Base-by-base conservation (phyloP, 37 sponge, comb jelly and placozoan genomes). In the Beroe ovata region DNA sequence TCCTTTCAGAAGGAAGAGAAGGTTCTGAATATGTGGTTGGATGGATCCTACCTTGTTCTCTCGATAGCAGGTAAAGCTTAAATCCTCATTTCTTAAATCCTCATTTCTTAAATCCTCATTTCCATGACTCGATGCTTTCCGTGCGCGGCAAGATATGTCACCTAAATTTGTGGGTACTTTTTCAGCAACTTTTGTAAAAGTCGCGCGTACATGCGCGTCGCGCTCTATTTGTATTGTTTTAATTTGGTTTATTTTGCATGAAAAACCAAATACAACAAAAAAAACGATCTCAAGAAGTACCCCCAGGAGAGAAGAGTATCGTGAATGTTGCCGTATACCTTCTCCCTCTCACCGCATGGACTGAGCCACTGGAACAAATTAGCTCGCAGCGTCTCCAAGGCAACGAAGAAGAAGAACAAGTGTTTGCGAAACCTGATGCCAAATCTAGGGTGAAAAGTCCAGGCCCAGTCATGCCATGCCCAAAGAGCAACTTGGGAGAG, bases 121-220 rank as follows among this genome's bases (percentile, higher is more conserved):
- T n/a, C n/a, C n/a, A n/a, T n/a, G n/a, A n/a, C n/a, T n/a, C n/a
- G n/a, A n/a, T n/a, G n/a, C n/a, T n/a, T n/a, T n/a, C n/a, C n/a
- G n/a, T n/a, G n/a, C n/a, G n/a, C n/a, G n/a, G n/a, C n/a, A n/a
- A n/a, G n/a, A n/a, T n/a, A n/a, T n/a, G n/a, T n/a, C n/a, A n/a
- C n/a, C n/a, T n/a, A n/a, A n/a, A n/a, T n/a, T n/a, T n/a, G 18
- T 77, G 84, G 39, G 84, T 77, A 77, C 84, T 77, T 40, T 77
- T 38, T 77, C 28, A 77, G 84, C 38, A 20, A 42, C 47, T 30
- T 77, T 42, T 77, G 26, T 77, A 25, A 77, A 25, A 77, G n/a
- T 77, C 63, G 63, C 63, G 63, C 63, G 29, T 23, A n/a, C n/a
- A n/a, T n/a, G n/a, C n/a, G n/a, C n/a, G n/a, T n/a, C n/a, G n/a